phyloP scores from a whole-genome alignment of 2,888 invertebrate species.

The Orthosia incerta region DNA sequence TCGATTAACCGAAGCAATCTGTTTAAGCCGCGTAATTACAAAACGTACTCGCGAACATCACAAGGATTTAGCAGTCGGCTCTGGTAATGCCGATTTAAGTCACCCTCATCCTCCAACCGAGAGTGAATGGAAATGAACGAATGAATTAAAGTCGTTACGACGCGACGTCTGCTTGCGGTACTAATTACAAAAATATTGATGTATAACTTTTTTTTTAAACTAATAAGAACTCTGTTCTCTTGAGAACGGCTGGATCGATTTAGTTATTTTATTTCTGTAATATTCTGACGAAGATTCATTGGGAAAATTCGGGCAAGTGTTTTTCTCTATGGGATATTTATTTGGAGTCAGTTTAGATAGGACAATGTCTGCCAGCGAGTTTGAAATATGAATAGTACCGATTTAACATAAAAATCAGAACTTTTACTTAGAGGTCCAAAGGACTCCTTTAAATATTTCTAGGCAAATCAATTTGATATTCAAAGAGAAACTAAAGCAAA shows the following conservation, averaged over 20 bases:
- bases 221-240: too few relatives aligned
- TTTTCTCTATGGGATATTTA: too few relatives aligned
- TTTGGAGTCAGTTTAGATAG: too few relatives aligned
- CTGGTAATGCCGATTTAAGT: conserved; percentile 80
- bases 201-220: conserved; percentile 14
- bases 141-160: conserved; percentile 81
- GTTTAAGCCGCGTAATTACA: conserved; percentile 84
- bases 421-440: background rate
- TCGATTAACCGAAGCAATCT: conserved; percentile 81
- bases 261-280: background rate
- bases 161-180: conserved; percentile 69
- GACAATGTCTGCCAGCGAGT: too few relatives aligned
- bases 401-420: background rate
- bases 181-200: conserved; percentile 79
- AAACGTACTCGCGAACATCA: conserved; percentile 83
- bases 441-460: background rate
- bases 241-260: background rate
- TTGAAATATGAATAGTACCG: background rate
- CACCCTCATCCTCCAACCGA: conserved; percentile 72
- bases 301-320: too few relatives aligned
- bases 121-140: conserved; percentile 81
- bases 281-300: too few relatives aligned
- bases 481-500: conserved; percentile 10
- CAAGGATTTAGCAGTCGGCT: conserved; percentile 76
- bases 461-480: background rate